phyloP scores from a whole-genome alignment of 2,113 vertebrate species.

The Bucco capensis region DNA sequence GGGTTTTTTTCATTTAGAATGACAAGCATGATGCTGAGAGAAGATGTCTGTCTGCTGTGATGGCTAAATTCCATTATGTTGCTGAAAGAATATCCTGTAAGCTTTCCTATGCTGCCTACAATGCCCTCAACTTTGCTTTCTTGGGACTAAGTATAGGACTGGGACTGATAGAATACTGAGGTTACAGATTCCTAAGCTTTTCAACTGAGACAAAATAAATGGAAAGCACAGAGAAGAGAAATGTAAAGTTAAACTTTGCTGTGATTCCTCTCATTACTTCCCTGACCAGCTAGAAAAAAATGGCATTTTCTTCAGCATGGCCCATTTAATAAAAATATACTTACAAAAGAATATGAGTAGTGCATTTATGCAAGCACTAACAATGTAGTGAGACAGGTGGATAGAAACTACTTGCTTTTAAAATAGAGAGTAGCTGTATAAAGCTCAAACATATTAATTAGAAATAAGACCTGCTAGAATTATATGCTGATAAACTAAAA shows the following conservation, averaged over 20 bases:
- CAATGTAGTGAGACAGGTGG: fast-evolving
- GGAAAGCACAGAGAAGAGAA: background rate
- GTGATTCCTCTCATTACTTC: background rate
- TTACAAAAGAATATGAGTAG: background rate
- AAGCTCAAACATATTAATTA: background rate
- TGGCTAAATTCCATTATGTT: background rate
- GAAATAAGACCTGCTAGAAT: background rate
- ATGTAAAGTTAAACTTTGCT: background rate
- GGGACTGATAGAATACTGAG: background rate
- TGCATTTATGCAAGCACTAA: background rate
- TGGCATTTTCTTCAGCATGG: background rate
- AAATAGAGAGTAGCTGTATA: background rate
- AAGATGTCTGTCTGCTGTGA: background rate
- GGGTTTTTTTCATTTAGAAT: background rate
- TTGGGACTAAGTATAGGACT: background rate
- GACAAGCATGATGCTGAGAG: background rate
- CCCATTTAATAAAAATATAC: background rate
- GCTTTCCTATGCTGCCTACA: background rate
- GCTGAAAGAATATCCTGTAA: background rate
- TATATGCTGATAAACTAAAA: background rate
- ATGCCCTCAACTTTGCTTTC: background rate
- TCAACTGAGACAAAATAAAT: background rate
- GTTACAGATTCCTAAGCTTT: background rate
- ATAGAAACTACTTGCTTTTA: fast-evolving
- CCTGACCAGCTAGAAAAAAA: background rate